Conservation (phyloP, 2,113 vertebrate species). For the Sphaerodactylus townsendi region DNA sequence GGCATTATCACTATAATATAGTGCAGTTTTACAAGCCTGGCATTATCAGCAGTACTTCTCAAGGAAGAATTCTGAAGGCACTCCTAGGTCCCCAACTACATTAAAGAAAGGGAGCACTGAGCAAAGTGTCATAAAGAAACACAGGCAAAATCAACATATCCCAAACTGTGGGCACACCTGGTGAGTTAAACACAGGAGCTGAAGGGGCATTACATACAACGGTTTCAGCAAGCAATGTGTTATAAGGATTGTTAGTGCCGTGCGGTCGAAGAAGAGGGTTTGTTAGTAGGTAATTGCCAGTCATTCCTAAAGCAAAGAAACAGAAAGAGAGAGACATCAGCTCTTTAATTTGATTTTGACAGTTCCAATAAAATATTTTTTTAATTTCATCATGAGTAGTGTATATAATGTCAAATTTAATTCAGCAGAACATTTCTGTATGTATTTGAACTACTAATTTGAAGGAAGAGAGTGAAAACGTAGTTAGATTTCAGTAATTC, state of each 20-base stretch:
- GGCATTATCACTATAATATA: slow-evolving; percentile 83
- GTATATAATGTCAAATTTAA: slow-evolving; percentile 65
- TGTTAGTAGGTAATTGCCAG: slow-evolving; percentile 99
- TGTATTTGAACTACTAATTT: slow-evolving; percentile 73
- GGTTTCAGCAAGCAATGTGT: slow-evolving; percentile 99
- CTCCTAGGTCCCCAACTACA: slow-evolving; percentile 57
- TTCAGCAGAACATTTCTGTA: slow-evolving; percentile 67
- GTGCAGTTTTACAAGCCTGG: slow-evolving; percentile 85
- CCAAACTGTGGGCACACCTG: slow-evolving; percentile 96
- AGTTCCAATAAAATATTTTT: slow-evolving; percentile 69
- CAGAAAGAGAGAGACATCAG: slow-evolving; percentile 84
- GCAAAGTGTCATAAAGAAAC: slow-evolving; percentile 55
- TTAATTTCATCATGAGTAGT: slow-evolving; percentile 58
- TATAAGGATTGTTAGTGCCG: slow-evolving; percentile 99
- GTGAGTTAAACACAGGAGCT: slow-evolving; percentile 99
- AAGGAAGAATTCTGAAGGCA: slow-evolving; percentile 57
- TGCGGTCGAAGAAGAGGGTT: slow-evolving; percentile 99
- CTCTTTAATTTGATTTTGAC: slow-evolving; percentile 77
- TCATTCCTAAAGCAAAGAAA: slow-evolving; percentile 98
- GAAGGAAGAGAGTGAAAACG: slow-evolving; percentile 68
- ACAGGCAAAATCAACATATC: slow-evolving; percentile 55
- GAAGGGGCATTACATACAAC: slow-evolving; percentile 99
- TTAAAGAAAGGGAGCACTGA: slow-evolving; percentile 67
- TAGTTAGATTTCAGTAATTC: slow-evolving; percentile 72
- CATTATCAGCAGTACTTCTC: slow-evolving; percentile 65